Percentiles rank a stretch among this genome's conserved stretches.
phyloP scores from a whole-genome alignment of 2,113 vertebrate genomes.

The Carlito syrichta region DNA sequence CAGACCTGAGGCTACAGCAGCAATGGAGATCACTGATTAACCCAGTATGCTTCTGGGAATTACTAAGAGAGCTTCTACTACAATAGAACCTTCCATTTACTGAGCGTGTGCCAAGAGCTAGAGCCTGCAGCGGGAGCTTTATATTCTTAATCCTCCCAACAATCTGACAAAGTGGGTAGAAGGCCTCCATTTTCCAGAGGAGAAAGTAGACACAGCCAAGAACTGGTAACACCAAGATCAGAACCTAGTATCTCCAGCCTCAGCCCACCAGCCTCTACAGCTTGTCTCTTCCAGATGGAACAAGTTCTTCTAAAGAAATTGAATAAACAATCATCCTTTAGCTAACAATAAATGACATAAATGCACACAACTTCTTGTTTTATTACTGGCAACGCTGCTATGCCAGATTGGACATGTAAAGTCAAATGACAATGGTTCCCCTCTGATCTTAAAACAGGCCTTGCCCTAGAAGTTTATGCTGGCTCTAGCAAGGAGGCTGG shows the following conservation, averaged over 20 bases:
- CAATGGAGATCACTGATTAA: neutral
- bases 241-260: neutral
- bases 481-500: neutral
- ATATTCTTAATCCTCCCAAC: neutral
- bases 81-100: neutral
- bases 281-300: neutral
- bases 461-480: neutral
- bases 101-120: neutral
- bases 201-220: neutral
- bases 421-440: neutral
- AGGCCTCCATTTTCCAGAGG: neutral
- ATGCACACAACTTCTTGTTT: neutral
- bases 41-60: neutral
- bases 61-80: neutral
- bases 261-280: neutral
- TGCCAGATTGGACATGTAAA: neutral
- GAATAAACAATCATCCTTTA: neutral
- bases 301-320: neutral
- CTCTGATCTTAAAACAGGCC: conserved; percentile 23
- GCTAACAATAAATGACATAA: neutral
- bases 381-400: neutral
- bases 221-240: neutral
- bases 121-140: neutral
- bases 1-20: neutral
- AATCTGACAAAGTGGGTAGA: too few relatives aligned